phyloP scores from a whole-genome alignment of 2,113 vertebrate genomes.

The Megaceryle maxima region DNA sequence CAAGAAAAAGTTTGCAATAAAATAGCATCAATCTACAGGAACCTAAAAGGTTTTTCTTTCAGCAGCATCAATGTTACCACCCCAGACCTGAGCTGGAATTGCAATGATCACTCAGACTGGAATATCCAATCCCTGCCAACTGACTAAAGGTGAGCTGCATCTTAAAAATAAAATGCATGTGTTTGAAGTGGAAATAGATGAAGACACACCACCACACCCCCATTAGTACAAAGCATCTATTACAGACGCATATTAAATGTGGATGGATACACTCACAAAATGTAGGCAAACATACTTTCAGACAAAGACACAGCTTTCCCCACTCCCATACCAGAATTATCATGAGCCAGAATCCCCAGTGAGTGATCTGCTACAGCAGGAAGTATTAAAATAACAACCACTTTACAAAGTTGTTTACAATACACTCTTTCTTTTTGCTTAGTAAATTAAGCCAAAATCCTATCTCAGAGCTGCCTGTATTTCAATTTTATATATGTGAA shows the following conservation, averaged over 20 bases:
- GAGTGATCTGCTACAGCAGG: not conserved
- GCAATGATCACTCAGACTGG: not conserved
- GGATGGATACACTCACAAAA: not conserved
- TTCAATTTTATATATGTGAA: not conserved
- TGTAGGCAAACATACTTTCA: not conserved
- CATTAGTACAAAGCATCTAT: not conserved
- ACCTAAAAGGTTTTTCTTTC: not conserved
- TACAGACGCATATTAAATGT: not conserved
- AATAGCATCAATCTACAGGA: not conserved
- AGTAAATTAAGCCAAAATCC: not conserved
- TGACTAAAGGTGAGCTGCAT: not conserved
- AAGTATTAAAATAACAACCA: slow-evolving; percentile 29
- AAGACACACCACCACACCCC: not conserved
- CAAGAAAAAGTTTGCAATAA: not conserved
- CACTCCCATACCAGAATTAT: not conserved
- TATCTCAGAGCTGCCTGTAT: not conserved
- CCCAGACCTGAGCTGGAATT: not conserved
- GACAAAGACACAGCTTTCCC: not conserved
- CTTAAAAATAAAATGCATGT: not conserved
- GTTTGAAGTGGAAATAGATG: not conserved
- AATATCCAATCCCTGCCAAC: not conserved
- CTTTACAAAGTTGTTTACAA: slow-evolving; percentile 34
- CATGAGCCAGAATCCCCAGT: not conserved
- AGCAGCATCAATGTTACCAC: not conserved
- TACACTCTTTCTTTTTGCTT: not conserved